A percentile compares a stretch with the other conserved stretches of the same genome.
Conservation (phyloP, 2,888 invertebrate genomes). For the Hydrotaea diabolus region DNA sequence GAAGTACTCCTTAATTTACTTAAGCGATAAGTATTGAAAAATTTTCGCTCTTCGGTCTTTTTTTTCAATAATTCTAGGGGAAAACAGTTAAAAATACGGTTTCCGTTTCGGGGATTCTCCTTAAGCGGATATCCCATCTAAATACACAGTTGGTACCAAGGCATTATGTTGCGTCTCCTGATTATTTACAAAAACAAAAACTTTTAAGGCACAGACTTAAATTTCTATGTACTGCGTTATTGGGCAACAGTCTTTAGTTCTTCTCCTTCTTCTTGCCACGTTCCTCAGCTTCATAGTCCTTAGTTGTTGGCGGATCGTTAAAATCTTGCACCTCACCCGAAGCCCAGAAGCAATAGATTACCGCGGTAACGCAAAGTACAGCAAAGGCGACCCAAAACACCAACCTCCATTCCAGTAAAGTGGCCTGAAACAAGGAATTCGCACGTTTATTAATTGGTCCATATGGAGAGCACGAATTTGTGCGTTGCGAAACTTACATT, state of each 20-base stretch:
- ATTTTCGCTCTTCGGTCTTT: slow-evolving; percentile 4
- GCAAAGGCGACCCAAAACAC: slow-evolving; percentile 91
- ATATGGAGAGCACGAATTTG: neutral
- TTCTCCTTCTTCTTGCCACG: slow-evolving; percentile 59
- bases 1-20: neutral
- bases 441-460: neutral
- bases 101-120: slow-evolving; percentile 6
- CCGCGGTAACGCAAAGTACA: slow-evolving; percentile 85
- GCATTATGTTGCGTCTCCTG: neutral
- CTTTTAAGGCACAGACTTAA: neutral
- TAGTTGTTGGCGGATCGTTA: slow-evolving; percentile 81
- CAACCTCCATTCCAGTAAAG: slow-evolving; percentile 86
- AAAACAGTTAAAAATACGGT: slow-evolving; percentile 43
- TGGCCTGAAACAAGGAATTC: slow-evolving; percentile 81
- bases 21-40: neutral
- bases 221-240: slow-evolving; percentile 1
- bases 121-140: slow-evolving; percentile 28
- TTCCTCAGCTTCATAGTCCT: slow-evolving; percentile 66
- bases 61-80: neutral
- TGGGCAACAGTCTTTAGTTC: slow-evolving; percentile 60
- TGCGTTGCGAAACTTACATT: slow-evolving; percentile 82
- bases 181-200: slow-evolving; percentile 3
- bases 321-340: slow-evolving; percentile 88
- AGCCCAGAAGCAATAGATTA: slow-evolving; percentile 86
- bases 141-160: slow-evolving; percentile 48